Evolutionary conservation across 2,113 vertebrate genomes (phyloP).

Genomic region (Sphyrna mokarran): DNA sequence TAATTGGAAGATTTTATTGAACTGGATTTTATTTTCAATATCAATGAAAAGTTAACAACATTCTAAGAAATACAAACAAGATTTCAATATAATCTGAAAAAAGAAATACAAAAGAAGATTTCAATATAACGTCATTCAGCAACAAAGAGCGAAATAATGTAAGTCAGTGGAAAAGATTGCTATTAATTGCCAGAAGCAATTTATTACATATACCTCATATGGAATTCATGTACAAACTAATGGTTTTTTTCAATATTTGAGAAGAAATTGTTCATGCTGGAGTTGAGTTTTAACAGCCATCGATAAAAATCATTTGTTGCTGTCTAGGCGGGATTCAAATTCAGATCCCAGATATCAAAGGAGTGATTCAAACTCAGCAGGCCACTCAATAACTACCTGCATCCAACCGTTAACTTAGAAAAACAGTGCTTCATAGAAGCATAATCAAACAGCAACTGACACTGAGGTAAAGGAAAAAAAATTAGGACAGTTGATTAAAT

Average conservation of each 20-base stretch:
- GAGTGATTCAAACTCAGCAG: neutral
- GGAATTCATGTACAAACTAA: neutral
- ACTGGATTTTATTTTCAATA: neutral
- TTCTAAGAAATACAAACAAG: neutral
- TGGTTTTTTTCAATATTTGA: neutral
- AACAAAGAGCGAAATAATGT: neutral
- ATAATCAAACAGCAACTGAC: neutral
- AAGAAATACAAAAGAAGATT: neutral
- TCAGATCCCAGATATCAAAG: neutral
- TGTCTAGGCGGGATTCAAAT: neutral
- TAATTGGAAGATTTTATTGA: constrained; percentile 14
- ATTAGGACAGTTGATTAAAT: neutral
- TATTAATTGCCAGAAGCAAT: neutral
- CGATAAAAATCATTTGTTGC: neutral
- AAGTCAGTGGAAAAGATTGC: neutral
- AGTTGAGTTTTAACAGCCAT: neutral
- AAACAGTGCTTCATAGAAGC: neutral
- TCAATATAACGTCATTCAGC: neutral
- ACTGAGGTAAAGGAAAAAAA: neutral
- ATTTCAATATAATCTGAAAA: no score
- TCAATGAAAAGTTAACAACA: neutral
- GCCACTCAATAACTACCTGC: neutral
- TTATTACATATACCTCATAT: neutral
- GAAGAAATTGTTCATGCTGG: neutral
- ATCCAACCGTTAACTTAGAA: neutral